A percentile compares a stretch with the other conserved stretches of the same genome.
Conservation (phyloP, 92 coral and sea anemone genomes). For the Parazoanthus darwini region DNA sequence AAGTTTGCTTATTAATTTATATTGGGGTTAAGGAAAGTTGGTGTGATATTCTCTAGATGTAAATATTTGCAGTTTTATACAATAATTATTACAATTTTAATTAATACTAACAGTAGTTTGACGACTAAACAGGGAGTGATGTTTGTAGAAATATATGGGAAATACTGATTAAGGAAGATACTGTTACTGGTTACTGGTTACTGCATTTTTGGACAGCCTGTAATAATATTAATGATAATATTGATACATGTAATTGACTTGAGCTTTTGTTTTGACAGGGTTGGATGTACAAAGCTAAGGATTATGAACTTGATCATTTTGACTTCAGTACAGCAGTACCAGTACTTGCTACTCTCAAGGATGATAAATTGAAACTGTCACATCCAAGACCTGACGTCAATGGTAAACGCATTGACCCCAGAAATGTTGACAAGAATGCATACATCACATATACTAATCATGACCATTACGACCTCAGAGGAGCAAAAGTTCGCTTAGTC, state of each 20-base stretch:
- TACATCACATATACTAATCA: slow-evolving; percentile 58
- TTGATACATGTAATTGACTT: background rate
- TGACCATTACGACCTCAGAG: slow-evolving; percentile 71
- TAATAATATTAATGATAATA: no score
- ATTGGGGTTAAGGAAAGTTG: no score
- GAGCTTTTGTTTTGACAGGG: slow-evolving; percentile 59
- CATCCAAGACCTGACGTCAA: slow-evolving; percentile 72
- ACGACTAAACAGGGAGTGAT: no score
- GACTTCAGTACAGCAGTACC: slow-evolving; percentile 74
- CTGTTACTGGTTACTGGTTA: no score
- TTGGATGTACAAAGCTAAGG: slow-evolving; percentile 88
- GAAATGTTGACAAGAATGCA: slow-evolving; percentile 59
- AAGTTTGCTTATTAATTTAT: no score
- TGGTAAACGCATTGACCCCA: slow-evolving; percentile 75
- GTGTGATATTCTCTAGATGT: no score
- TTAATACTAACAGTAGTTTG: no score
- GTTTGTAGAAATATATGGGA: no score
- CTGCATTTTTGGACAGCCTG: no score
- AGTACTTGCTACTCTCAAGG: slow-evolving; percentile 72
- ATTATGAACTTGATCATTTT: slow-evolving; percentile 74
- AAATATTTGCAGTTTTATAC: no score
- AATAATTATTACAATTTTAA: no score
- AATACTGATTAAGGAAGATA: no score
- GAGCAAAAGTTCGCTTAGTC: slow-evolving; percentile 70
- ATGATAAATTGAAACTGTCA: slow-evolving; percentile 71